phyloP scores from a whole-genome alignment of 2,113 vertebrate genomes.

The Myrmecophaga tridactyla region DNA sequence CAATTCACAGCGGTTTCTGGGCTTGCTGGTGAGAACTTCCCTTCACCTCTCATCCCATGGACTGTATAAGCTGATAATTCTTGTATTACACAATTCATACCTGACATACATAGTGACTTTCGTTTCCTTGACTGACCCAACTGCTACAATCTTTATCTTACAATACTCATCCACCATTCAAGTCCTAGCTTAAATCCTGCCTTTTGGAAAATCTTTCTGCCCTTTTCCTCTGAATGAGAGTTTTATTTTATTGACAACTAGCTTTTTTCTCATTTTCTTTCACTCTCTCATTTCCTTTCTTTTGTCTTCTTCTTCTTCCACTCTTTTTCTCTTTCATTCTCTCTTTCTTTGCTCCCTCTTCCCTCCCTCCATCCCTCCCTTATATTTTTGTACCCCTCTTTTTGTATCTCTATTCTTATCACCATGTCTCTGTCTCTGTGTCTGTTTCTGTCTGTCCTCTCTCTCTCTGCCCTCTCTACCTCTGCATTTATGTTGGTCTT shows the following conservation, averaged over 20 bases:
- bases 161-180: neutral
- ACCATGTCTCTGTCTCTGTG: too few relatives aligned
- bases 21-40: neutral
- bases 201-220: neutral
- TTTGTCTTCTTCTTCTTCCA: neutral
- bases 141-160: neutral
- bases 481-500: neutral
- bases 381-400: too few relatives aligned
- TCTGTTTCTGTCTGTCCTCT: too few relatives aligned
- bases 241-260: neutral
- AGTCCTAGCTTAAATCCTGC: neutral
- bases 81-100: neutral
- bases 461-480: too few relatives aligned
- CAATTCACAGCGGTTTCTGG: neutral
- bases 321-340: neutral
- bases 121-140: neutral
- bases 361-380: neutral
- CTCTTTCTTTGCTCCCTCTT: neutral
- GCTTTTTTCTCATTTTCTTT: neutral
- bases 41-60: too few relatives aligned
- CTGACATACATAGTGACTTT: neutral
- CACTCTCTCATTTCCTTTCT: neutral
- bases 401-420: too few relatives aligned
- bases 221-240: neutral
- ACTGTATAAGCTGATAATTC: neutral